Conservation (phyloP, 2,888 invertebrate species). For the Lathronympha strigana region DNA sequence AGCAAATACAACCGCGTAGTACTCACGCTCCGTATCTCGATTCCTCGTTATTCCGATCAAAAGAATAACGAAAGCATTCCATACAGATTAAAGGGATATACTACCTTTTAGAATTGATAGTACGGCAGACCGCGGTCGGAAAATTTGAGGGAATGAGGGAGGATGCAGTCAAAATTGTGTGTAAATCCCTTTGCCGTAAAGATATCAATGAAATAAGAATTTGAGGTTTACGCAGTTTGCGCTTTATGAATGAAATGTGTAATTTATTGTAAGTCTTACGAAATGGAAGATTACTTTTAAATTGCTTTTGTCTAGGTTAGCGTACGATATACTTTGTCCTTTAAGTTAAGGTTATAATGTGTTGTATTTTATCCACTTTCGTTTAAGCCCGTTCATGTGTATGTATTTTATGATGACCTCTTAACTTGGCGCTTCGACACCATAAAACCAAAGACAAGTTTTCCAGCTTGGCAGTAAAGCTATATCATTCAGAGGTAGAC, state of each 20-base stretch:
- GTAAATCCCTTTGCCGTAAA: slow-evolving; percentile 50
- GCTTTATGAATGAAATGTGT: slow-evolving; percentile 29
- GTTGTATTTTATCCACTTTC: too few species aligned
- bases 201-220: slow-evolving; percentile 50
- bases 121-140: slow-evolving; percentile 59
- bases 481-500: too few species aligned
- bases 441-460: too few species aligned
- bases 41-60: slow-evolving; percentile 37
- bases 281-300: slow-evolving; percentile 7
- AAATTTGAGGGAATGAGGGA: slow-evolving; percentile 74
- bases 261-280: slow-evolving; percentile 10
- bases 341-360: too few species aligned
- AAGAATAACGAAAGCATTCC: slow-evolving; percentile 7
- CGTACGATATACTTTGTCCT: too few species aligned
- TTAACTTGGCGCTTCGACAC: too few species aligned
- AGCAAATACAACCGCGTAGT: slow-evolving; percentile 53
- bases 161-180: slow-evolving; percentile 70
- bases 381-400: too few species aligned
- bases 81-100: background rate
- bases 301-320: slow-evolving; percentile 3
- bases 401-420: too few species aligned
- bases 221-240: slow-evolving; percentile 42
- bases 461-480: too few species aligned
- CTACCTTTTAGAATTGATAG: background rate
- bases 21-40: slow-evolving; percentile 53